These are phyloP conservation scores for Platynereis dumerilii DNA, from an alignment of 2,888 invertebrate genomes.

Conservation along the genomic window DNA sequence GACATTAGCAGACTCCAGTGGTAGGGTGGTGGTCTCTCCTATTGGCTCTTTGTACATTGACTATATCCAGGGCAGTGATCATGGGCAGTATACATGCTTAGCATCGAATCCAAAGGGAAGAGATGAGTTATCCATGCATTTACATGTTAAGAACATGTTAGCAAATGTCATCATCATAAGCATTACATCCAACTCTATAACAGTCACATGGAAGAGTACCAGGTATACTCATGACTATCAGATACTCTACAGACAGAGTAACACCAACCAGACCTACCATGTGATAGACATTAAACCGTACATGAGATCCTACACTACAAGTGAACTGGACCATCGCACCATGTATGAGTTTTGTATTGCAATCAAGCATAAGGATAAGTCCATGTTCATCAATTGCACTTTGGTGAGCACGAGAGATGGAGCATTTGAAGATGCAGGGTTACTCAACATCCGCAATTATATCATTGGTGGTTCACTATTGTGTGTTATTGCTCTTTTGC, in stretches of 20 bases:
- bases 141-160: conserved; percentile 32
- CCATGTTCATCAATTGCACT: conserved; percentile 35
- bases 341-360: conserved; percentile 39
- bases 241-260: conserved; percentile 29
- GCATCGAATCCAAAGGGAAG: conserved; percentile 30
- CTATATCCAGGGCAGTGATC: conserved; percentile 29
- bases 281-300: conserved; percentile 34
- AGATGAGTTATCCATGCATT: conserved; percentile 16
- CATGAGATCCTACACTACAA: conserved; percentile 39
- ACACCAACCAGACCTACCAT: conserved; percentile 13
- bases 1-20: conserved; percentile 11
- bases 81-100: conserved; percentile 34
- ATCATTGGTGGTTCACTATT: conserved; percentile 30
- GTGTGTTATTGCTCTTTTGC: conserved; percentile 1
- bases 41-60: conserved; percentile 29
- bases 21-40: conserved; percentile 11
- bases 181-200: conserved; percentile 33
- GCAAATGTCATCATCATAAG: conserved; percentile 34
- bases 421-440: conserved; percentile 12
- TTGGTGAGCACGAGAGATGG: conserved; percentile 26
- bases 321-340: conserved; percentile 30
- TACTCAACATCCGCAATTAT: conserved; percentile 22
- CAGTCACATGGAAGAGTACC: conserved; percentile 36
- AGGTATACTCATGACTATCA: conserved; percentile 32
- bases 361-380: conserved; percentile 22